Conservation (phyloP, 2,113 vertebrate species). For the Eleginops maclovinus region DNA sequence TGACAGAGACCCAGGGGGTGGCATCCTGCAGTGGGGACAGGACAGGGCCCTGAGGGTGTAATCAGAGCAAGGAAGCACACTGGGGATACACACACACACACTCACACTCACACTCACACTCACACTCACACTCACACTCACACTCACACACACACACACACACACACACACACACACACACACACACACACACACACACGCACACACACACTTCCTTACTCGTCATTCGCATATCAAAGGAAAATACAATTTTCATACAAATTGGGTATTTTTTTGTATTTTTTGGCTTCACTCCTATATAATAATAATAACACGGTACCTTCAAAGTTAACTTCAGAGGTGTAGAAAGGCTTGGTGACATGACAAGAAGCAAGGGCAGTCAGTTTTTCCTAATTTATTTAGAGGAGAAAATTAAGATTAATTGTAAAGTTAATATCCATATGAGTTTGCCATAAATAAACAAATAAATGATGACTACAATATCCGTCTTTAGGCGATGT, state of each 20-base stretch:
- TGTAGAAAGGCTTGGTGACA: not conserved
- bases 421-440: not conserved
- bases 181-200: no score
- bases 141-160: no score
- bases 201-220: slow-evolving; percentile 35
- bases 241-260: slow-evolving; percentile 57
- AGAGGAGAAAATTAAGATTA: not conserved
- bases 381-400: slow-evolving; percentile 4
- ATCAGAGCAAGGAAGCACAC: slow-evolving; percentile 80
- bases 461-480: no score
- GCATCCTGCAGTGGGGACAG: slow-evolving; percentile 78
- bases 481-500: no score
- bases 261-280: slow-evolving; percentile 20
- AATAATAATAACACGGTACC: slow-evolving; percentile 25
- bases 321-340: slow-evolving; percentile 26
- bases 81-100: slow-evolving; percentile 68
- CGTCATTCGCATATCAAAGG: slow-evolving; percentile 53
- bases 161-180: no score
- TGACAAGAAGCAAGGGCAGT: not conserved
- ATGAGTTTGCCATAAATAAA: no score
- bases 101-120: not conserved
- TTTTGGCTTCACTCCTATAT: slow-evolving; percentile 13
- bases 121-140: no score
- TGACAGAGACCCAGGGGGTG: slow-evolving; percentile 79
- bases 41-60: slow-evolving; percentile 75